A percentile compares a stretch with the other conserved stretches of the same genome.
Evolutionary conservation across 2,113 vertebrate species (phyloP).

Genomic region (Empidonax traillii): DNA sequence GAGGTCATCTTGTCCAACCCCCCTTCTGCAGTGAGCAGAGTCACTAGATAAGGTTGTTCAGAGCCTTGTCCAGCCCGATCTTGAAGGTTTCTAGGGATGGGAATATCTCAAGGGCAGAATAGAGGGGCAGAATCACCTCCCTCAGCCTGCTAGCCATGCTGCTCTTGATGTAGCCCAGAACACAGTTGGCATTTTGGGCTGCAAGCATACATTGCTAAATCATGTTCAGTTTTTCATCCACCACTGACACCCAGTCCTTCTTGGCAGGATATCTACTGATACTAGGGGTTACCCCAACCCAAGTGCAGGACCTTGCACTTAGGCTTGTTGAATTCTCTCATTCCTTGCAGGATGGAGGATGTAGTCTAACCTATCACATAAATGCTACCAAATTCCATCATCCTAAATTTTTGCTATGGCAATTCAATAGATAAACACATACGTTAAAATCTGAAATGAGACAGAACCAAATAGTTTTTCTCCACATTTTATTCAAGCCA

Average conservation of each 20-base stretch:
- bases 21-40: not conserved
- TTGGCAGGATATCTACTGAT: not conserved
- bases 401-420: not conserved
- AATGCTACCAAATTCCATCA: not conserved
- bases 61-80: not conserved
- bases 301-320: not conserved
- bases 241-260: not conserved
- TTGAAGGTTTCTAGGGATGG: not conserved
- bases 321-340: not conserved
- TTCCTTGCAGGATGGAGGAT: not conserved
- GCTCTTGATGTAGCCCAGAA: not conserved
- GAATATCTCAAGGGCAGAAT: not conserved
- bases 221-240: not conserved
- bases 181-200: not conserved
- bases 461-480: not conserved
- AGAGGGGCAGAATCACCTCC: not conserved
- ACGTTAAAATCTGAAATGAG: not conserved
- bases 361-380: not conserved
- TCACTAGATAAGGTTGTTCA: not conserved
- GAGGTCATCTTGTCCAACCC: not conserved
- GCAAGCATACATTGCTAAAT: accelerated
- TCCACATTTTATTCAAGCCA: not conserved
- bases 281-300: accelerated
- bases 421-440: not conserved
- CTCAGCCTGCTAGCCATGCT: accelerated